A percentile compares a stretch with the other conserved stretches of the same genome.
Conservation (phyloP, 2,888 invertebrate genomes). For the Drosophila eohydei region DNA sequence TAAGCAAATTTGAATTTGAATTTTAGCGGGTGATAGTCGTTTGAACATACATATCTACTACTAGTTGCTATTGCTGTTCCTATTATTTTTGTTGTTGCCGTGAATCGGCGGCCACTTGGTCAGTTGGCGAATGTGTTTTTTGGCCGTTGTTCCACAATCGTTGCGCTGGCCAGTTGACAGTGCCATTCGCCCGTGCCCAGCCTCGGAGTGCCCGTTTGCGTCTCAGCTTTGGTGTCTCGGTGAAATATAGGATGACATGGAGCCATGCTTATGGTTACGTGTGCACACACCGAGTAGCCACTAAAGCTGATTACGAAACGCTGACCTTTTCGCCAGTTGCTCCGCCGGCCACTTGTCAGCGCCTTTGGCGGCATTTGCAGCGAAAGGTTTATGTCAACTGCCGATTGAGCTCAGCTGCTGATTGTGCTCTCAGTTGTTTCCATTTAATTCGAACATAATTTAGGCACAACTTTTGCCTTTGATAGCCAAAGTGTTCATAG, state of each 20-base stretch:
- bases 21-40: conserved; percentile 81
- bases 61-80: conserved; percentile 33
- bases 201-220: conserved; percentile 10
- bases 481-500: conserved; percentile 16
- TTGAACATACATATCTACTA: conserved; percentile 56
- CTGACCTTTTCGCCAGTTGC: conserved; percentile 70
- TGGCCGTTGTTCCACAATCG: conserved; percentile 60
- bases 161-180: conserved; percentile 65
- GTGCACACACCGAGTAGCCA: conserved; percentile 40
- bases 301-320: conserved; percentile 74
- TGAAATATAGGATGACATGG: conserved; percentile 82
- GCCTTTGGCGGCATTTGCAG: conserved; percentile 69
- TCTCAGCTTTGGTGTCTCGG: conserved; percentile 52
- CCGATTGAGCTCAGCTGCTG: conserved; percentile 28
- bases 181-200: conserved; percentile 45
- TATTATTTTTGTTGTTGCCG: conserved; percentile 33
- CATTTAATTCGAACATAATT: conserved; percentile 73
- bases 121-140: conserved; percentile 73
- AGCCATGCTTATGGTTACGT: conserved; percentile 78
- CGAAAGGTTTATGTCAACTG: conserved; percentile 81
- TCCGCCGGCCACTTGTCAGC: conserved; percentile 71
- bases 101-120: conserved; percentile 67
- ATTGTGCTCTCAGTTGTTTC: conserved; percentile 55
- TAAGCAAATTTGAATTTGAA: conserved; percentile 81
- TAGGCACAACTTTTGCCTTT: conserved; percentile 44